Evolutionary conservation across 2,888 invertebrate species (phyloP), one percentile per base, ranked within the genome.

Genomic region (Rhamphomyia laevipes): DNA sequence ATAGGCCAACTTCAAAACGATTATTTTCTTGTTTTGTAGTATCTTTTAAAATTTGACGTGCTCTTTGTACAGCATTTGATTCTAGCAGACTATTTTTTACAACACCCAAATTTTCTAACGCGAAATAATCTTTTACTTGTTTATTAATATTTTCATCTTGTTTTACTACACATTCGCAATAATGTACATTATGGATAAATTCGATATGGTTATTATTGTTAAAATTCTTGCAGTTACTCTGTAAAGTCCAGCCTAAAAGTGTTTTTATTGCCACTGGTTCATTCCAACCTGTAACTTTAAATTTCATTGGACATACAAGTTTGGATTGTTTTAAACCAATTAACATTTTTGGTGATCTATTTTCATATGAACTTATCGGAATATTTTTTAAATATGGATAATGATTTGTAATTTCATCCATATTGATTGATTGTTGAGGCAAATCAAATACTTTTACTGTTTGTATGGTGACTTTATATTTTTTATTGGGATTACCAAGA

Each of bases 1-100:
- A 48, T 17, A 60, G 49, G 2, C 55, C 56, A 15, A 53, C 55
- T 52, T 57, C 54, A 16, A 45, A 56, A n/a, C 43, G 43, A 7
- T 45, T 46, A 23, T 30, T 46, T 18, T 40, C 30, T 21, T 48
- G 35, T 38, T 45, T 43, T 16, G 52, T 55, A 12, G 53, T 55
- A 12, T 42, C 35, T 18, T 54, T 43, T 12, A 56, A 45, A 10
- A 56, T 51, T 21, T 43, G 23, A 18, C 48, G 15, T 11, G 53
- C 49, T 43, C 38, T 46, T 15, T 30, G 10, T 15, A 53, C 49
- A 21, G 55, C 51, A 42, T 17, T 23, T 15, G 51, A 53, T 23
- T 47, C 37, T 18, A 47, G 35, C 16, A 37, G 37, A 18, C 40
- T 42, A 17, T 31, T 11, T n/a, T n/a, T 42, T 16, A 50, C 44